Evolutionary conservation across 2,113 vertebrate species (phyloP).

Genomic region (Glaucomys volans): DNA sequence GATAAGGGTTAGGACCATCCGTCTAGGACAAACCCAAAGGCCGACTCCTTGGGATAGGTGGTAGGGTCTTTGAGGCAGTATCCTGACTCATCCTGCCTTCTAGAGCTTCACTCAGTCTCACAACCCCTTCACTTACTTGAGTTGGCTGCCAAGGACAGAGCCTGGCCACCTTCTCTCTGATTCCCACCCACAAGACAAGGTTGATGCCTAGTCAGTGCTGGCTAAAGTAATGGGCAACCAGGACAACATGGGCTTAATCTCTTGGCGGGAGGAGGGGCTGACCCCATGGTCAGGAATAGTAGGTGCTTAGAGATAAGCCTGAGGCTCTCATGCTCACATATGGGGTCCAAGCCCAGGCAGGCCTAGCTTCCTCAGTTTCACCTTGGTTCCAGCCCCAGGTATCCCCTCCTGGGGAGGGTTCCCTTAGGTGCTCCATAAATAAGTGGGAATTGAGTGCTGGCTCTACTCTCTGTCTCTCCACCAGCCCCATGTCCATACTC

Average conservation of each 20-base stretch:
- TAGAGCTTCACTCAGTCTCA: background rate
- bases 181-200: background rate
- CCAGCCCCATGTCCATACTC: background rate
- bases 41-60: background rate
- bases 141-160: background rate
- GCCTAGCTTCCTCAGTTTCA: background rate
- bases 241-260: slow-evolving; percentile 67
- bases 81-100: background rate
- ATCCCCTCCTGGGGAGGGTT: background rate
- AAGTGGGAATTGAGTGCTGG: background rate
- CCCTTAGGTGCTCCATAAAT: background rate
- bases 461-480: background rate
- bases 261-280: background rate
- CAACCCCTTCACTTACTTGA: background rate
- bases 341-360: background rate
- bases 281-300: slow-evolving; percentile 68
- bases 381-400: background rate
- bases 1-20: background rate
- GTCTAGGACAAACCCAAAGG: background rate
- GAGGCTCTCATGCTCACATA: background rate
- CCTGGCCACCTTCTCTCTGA: background rate
- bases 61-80: no score
- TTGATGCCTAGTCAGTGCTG: background rate
- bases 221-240: slow-evolving; percentile 46
- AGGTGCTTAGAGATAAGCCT: slow-evolving; percentile 77